Conservation (phyloP, 2,888 invertebrate species). For the Doris montereyensis region DNA sequence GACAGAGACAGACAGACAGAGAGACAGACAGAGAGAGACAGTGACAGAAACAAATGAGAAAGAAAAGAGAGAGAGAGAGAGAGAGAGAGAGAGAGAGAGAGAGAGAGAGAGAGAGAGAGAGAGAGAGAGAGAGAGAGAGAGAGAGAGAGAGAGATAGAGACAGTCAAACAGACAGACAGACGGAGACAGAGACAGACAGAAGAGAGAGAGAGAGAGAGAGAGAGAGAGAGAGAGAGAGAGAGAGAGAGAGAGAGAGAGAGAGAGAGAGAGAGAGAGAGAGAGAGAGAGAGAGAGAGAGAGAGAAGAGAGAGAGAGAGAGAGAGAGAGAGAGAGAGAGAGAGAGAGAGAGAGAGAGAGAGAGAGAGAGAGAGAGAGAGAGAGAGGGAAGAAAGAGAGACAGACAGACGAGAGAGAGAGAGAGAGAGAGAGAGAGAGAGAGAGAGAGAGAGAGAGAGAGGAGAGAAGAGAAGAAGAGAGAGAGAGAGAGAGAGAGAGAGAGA, state of each 20-base stretch:
- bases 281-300: not conserved
- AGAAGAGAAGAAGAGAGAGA: not conserved
- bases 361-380: not conserved
- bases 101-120: not conserved
- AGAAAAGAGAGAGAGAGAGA: not conserved
- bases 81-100: not conserved
- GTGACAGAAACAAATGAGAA: slow-evolving; percentile 9
- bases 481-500: not conserved
- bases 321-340: slow-evolving; percentile 11
- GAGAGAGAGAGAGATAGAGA: not conserved
- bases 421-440: not conserved
- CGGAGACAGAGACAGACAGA: not conserved
- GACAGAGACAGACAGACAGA: slow-evolving; percentile 7
- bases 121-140: not conserved
- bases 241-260: not conserved
- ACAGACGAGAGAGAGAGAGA: not conserved
- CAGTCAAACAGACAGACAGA: not conserved
- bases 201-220: not conserved
- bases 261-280: not conserved
- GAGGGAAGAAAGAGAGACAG: not conserved
- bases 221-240: not conserved
- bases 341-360: not conserved
- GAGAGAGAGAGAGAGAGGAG: slow-evolving; percentile 11
- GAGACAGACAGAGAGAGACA: not conserved
- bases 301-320: not conserved